A percentile compares a stretch with the other conserved stretches of the same genome.
phyloP scores from a whole-genome alignment of 2,113 vertebrate genomes.

The Phrynosoma blainvillii region DNA sequence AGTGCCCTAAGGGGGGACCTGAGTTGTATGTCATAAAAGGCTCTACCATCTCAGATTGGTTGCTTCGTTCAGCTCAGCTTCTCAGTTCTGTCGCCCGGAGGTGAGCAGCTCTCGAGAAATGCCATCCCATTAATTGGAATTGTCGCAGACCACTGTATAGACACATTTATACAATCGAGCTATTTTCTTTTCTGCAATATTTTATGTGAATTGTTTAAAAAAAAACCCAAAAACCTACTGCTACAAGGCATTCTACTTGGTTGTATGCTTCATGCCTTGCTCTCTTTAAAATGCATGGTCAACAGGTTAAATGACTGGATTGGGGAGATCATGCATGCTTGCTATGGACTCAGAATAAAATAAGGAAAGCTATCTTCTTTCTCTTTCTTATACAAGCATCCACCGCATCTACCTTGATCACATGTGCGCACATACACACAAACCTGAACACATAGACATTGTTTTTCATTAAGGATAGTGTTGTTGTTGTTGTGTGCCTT shows the following conservation, averaged over 20 bases:
- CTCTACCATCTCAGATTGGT: conserved; percentile 33
- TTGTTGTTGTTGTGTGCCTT: too few relatives aligned
- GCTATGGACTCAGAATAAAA: background rate
- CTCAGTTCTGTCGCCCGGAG: conserved; percentile 40
- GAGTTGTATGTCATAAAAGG: conserved; percentile 40
- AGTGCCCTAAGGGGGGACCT: conserved; percentile 37
- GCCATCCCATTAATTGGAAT: conserved; percentile 44
- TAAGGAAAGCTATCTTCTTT: background rate
- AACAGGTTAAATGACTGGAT: conserved; percentile 1
- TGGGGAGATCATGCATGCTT: background rate
- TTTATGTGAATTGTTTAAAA: conserved; percentile 21
- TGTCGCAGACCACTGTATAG: conserved; percentile 28
- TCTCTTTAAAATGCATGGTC: conserved; percentile 11
- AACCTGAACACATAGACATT: too few relatives aligned
- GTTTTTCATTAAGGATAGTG: too few relatives aligned
- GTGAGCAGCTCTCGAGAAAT: conserved; percentile 39
- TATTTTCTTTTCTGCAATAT: conserved; percentile 37
- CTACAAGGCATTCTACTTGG: background rate
- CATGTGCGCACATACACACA: too few relatives aligned
- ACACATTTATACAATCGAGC: conserved; percentile 35
- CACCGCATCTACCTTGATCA: too few relatives aligned
- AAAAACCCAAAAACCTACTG: background rate
- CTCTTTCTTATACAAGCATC: background rate
- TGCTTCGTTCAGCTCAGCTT: conserved; percentile 35
- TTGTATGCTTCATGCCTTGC: background rate